Evolutionary conservation across 2,797 vertebrate species (phyloP).

Genomic region (Heliangelus exortis): DNA sequence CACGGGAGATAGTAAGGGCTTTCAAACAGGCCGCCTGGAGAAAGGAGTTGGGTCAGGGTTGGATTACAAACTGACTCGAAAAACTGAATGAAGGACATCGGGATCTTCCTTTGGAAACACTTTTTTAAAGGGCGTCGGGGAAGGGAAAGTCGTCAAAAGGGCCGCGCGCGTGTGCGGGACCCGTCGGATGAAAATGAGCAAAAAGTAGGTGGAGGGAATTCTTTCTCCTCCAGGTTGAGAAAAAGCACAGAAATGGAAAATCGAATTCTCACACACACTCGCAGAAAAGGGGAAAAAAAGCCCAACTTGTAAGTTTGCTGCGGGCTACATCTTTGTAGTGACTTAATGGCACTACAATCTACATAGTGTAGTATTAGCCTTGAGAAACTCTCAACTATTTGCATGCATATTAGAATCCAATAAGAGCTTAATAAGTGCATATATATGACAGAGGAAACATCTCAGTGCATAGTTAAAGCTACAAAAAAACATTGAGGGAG

Average conservation of each 20-base stretch:
- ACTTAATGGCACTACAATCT: slow-evolving; percentile 65
- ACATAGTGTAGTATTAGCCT: slow-evolving; percentile 65
- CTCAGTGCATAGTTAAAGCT: slow-evolving; percentile 76
- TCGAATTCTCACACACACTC: background rate
- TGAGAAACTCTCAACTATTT: slow-evolving; percentile 78
- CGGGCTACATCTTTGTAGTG: slow-evolving; percentile 54
- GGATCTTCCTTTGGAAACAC: slow-evolving; percentile 29
- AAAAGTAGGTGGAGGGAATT: background rate
- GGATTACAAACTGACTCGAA: slow-evolving; percentile 62
- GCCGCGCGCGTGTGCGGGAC: fast-evolving
- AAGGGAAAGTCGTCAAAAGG: background rate
- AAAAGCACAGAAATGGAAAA: background rate
- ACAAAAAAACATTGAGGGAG: slow-evolving; percentile 74
- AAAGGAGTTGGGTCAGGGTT: slow-evolving; percentile 3
- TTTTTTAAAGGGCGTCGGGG: background rate
- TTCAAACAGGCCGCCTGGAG: slow-evolving; percentile 51
- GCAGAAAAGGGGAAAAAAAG: background rate
- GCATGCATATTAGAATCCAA: slow-evolving; percentile 77
- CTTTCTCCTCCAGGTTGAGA: background rate
- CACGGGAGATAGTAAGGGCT: slow-evolving; percentile 65
- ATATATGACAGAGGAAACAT: slow-evolving; percentile 78
- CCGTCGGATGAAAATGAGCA: background rate
- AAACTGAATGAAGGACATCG: slow-evolving; percentile 24
- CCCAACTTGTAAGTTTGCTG: slow-evolving; percentile 17
- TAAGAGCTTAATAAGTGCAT: slow-evolving; percentile 76